A percentile compares a stretch with the other conserved stretches of the same genome.
Evolutionary conservation across 2,888 invertebrate species (phyloP).

Genomic region (Drosophila mayaguana): DNA sequence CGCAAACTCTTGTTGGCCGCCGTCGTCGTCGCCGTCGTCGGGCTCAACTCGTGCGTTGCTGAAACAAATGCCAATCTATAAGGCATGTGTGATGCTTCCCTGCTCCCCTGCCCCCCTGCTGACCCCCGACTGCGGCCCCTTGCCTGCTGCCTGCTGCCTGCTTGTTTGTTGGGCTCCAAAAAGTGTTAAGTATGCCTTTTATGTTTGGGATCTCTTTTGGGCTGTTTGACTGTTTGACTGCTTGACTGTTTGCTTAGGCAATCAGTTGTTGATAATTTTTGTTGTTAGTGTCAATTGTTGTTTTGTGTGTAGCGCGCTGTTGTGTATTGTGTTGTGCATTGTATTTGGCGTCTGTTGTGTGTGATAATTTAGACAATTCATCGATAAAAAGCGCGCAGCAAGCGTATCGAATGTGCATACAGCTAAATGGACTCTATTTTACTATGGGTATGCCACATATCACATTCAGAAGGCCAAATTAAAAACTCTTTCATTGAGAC

Average conservation of each 20-base stretch:
- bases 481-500: background rate
- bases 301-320: slow-evolving; percentile 39
- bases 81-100: slow-evolving; percentile 25
- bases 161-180: slow-evolving; percentile 80
- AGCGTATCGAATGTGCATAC: slow-evolving; percentile 62
- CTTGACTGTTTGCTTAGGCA: slow-evolving; percentile 74
- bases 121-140: slow-evolving; percentile 1
- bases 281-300: slow-evolving; percentile 69
- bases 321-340: slow-evolving; percentile 23
- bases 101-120: slow-evolving; percentile 3
- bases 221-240: slow-evolving; percentile 38
- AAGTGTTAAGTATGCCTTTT: slow-evolving; percentile 77
- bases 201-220: slow-evolving; percentile 46
- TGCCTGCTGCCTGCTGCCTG: slow-evolving; percentile 5
- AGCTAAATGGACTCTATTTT: slow-evolving; percentile 57
- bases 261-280: slow-evolving; percentile 78
- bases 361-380: slow-evolving; percentile 77
- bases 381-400: slow-evolving; percentile 75
- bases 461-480: background rate
- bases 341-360: slow-evolving; percentile 46
- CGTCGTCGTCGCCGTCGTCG: slow-evolving; percentile 35
- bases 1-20: slow-evolving; percentile 56
- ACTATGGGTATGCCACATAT: background rate
- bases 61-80: slow-evolving; percentile 73
- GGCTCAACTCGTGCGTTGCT: slow-evolving; percentile 75